Conservation (phyloP, 2,113 vertebrate genomes). For the cat (Felis catus) region DNA sequence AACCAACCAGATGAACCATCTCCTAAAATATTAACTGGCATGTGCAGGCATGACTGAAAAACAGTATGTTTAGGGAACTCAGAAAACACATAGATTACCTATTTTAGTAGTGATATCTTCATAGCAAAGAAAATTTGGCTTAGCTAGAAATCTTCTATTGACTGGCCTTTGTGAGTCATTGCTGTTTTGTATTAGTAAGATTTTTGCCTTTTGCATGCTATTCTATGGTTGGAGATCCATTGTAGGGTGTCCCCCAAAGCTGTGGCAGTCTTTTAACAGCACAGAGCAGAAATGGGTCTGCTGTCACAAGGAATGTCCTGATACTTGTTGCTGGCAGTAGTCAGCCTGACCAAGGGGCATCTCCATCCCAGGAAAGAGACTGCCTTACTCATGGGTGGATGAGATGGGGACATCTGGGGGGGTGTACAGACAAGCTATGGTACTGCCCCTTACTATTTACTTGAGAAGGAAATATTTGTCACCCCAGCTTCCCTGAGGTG, state of each 20-base stretch:
- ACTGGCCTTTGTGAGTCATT: neutral
- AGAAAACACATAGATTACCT: neutral
- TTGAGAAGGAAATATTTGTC: neutral
- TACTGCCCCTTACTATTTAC: neutral
- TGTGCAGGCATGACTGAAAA: neutral
- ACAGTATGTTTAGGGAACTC: constrained; percentile 1
- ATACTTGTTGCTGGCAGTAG: neutral
- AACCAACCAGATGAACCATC: neutral
- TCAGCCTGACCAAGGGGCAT: neutral
- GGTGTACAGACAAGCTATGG: neutral
- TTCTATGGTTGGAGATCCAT: neutral
- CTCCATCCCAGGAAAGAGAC: neutral
- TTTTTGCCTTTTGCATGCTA: neutral
- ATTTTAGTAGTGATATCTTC: constrained; percentile 32
- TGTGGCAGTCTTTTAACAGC: neutral
- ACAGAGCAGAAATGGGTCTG: neutral
- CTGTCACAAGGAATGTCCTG: neutral
- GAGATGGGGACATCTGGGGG: neutral
- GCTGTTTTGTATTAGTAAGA: neutral
- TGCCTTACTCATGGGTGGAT: neutral
- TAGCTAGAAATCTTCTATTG: constrained; percentile 17
- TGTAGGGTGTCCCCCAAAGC: neutral
- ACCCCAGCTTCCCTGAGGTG: neutral
- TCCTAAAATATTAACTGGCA: neutral
- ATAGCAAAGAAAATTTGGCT: neutral